Base-by-base conservation (phyloP, 2,888 invertebrate genomes). In the Tridacna crocea region DNA sequence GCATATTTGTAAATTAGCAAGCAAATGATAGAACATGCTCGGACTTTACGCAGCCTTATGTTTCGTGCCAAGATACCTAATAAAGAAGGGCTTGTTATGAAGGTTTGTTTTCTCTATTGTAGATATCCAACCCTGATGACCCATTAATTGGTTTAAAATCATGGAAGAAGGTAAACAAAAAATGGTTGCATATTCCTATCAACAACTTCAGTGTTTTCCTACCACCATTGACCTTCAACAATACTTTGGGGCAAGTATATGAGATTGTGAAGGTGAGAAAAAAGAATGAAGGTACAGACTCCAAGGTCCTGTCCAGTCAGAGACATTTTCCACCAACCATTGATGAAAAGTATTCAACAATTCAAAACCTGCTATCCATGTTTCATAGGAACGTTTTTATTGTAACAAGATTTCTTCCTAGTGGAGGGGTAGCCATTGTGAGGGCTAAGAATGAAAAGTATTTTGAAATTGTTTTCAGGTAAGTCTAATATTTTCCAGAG, bases 301-400 rank as follows among this genome's bases (percentile, higher is more conserved):
- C 46, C 12, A 24, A 46, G 12, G 68, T 77, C 13, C 72, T 88
- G 17, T 90, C 92, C 24, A 92, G 90, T 80, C 92, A 92, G 72
- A 86, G 93, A 26, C 93, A 91, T 77, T 85, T 89, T 48, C 94
- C 94, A 26, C 92, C 93, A 6, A 75, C 79, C 51, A 82, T 86
- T 1, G 82, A 85, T 19, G 88, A 87, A 3, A 85, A 89, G 15
- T 76, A 87, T 65, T 80, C 89, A 8, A 80, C 91, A 22, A 75
- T 94, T n/a, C 92, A 93, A 76, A 87, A 90, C 15, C 81, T 94
- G 46, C 85, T 94, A 11, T 77, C 89, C 46, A 87, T 92, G 90
- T 93, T 94, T 84, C 94, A 94, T 85, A 91, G 92, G 12, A 88
- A 91, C 6, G 93, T 94, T 15, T 94, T 94, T 79, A 80, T 94